Percentiles rank a stretch among this genome's conserved stretches.
Evolutionary conservation across 2,113 vertebrate species (phyloP).

Genomic region (Telmatochromis brachygnathus): DNA sequence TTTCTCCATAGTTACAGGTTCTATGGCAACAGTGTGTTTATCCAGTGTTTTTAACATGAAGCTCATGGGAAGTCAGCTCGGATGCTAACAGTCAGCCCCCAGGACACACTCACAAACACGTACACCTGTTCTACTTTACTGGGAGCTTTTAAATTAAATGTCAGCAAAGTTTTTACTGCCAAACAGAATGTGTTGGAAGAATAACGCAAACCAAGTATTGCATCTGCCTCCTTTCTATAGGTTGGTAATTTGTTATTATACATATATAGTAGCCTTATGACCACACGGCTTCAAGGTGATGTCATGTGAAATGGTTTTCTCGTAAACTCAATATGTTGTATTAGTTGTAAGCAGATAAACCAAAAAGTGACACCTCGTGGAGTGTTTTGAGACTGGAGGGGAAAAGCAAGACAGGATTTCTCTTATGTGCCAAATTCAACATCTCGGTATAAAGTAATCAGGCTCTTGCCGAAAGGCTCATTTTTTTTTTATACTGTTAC

Average conservation of each 20-base stretch:
- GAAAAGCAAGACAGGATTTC: neutral
- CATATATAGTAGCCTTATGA: neutral
- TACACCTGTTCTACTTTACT: neutral
- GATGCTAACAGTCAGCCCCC: neutral
- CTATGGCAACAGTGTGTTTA: constrained; percentile 59
- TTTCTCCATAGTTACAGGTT: constrained; percentile 51
- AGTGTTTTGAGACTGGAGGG: neutral
- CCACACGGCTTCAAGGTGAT: neutral
- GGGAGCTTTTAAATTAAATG: constrained; percentile 21
- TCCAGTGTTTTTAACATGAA: constrained; percentile 17
- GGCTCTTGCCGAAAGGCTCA: fast-evolving
- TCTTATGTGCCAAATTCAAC: neutral
- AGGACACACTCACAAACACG: neutral
- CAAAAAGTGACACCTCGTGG: neutral
- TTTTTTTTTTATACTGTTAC: neutral
- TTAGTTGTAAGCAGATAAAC: neutral
- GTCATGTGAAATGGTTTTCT: neutral
- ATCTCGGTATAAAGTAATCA: neutral
- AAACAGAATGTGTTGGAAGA: neutral
- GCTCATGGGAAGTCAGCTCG: constrained; percentile 29
- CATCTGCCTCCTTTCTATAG: neutral
- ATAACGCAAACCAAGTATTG: neutral
- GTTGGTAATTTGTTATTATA: neutral
- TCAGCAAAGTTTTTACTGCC: neutral
- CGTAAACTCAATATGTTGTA: neutral